phyloP scores from a whole-genome alignment of 2,797 vertebrate genomes.

The Smutsia gigantea region DNA sequence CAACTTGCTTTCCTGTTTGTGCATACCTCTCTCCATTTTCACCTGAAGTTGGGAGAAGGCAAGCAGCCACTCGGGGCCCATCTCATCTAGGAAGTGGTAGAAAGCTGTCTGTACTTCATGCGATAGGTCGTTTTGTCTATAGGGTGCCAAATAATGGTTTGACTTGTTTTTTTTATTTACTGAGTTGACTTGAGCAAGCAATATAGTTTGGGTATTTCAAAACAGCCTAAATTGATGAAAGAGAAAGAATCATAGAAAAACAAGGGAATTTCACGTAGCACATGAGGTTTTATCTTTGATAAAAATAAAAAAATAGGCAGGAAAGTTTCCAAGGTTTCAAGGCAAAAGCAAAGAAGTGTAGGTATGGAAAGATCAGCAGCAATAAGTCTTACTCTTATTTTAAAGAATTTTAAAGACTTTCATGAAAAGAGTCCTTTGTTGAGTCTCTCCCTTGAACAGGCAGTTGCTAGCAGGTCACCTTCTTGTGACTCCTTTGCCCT shows the following conservation, averaged over 20 bases:
- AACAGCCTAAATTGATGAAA: slow-evolving; percentile 27
- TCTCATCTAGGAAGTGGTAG: neutral
- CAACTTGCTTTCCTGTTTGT: neutral
- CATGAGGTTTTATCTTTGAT: neutral
- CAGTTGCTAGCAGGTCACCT: neutral
- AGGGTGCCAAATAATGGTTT: neutral
- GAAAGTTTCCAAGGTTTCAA: neutral
- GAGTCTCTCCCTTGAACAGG: neutral
- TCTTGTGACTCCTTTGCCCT: neutral
- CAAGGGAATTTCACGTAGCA: neutral
- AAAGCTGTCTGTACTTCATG: neutral
- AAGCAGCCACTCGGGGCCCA: neutral
- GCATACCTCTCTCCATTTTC: neutral
- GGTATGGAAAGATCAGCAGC: neutral
- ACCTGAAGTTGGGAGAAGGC: neutral
- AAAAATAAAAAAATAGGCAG: neutral
- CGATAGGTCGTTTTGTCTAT: neutral
- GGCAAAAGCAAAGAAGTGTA: neutral
- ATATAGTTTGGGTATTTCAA: neutral
- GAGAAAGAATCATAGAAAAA: neutral
- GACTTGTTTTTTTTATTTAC: neutral
- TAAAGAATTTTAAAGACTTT: neutral
- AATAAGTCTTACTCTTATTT: neutral
- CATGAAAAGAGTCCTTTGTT: neutral
- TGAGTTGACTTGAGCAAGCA: neutral